Evolutionary conservation across 2,888 invertebrate species (phyloP).

Genomic region (Mallateleia sp.): DNA sequence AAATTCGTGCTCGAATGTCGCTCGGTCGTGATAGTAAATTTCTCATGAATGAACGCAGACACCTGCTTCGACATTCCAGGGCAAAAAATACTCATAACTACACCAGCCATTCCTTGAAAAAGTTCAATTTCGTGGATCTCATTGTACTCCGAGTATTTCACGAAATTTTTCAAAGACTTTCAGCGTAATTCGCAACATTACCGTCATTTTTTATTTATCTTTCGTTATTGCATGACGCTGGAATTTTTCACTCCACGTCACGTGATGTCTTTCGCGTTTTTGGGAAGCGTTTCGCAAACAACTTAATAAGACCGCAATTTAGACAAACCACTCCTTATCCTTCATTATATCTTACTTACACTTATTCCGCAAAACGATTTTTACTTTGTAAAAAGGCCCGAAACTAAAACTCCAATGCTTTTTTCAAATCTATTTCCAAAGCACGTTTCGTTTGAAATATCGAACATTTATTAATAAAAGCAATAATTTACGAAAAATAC

Average conservation of each 20-base stretch:
- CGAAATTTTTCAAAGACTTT: conserved; percentile 10
- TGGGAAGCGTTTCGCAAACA: conserved; percentile 46
- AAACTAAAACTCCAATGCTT: conserved; percentile 14
- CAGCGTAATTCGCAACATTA: conserved; percentile 32
- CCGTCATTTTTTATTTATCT: conserved; percentile 14
- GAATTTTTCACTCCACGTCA: conserved; percentile 40
- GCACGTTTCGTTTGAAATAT: neutral
- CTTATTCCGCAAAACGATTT: conserved; percentile 30
- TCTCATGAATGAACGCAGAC: conserved; percentile 78
- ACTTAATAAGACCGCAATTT: conserved; percentile 65
- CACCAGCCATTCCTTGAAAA: conserved; percentile 7
- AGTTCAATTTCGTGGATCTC: neutral
- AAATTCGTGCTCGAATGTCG: conserved; percentile 33
- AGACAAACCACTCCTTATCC: conserved; percentile 55
- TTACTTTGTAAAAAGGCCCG: conserved; percentile 23
- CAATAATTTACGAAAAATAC: too few species aligned
- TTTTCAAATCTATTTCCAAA: neutral
- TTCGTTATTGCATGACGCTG: conserved; percentile 42
- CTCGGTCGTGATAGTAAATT: conserved; percentile 67
- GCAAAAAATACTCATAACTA: conserved; percentile 76
- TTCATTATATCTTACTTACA: conserved; percentile 49
- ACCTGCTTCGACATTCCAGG: conserved; percentile 79
- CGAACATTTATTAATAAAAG: too few species aligned
- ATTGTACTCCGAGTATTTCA: neutral
- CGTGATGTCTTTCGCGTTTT: conserved; percentile 57